These are phyloP conservation scores for Leptodactylus fallax DNA, from an alignment of 2,797 vertebrate species.

Conservation along the genomic window DNA sequence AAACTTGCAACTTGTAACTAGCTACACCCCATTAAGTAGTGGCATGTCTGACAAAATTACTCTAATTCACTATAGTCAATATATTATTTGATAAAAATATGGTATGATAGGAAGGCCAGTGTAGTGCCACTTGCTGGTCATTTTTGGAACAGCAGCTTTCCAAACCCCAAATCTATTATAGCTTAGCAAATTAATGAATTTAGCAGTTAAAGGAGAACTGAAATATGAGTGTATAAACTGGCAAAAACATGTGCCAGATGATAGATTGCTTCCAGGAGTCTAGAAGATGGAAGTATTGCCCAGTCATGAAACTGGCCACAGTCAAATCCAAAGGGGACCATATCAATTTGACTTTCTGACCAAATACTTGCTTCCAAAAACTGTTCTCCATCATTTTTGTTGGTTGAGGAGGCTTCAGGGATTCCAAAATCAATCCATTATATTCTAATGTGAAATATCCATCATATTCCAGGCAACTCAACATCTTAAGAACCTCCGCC, in stretches of 20 bases:
- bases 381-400: neutral
- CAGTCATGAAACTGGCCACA: slow-evolving; percentile 24
- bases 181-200: neutral
- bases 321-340: neutral
- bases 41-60: too few species aligned
- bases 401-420: neutral
- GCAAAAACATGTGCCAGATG: neutral
- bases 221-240: slow-evolving; percentile 18
- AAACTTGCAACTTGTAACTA: too few species aligned
- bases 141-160: too few species aligned
- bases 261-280: neutral
- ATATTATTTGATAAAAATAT: too few species aligned
- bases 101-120: too few species aligned
- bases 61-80: too few species aligned
- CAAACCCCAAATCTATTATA: neutral
- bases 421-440: slow-evolving; percentile 16
- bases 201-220: neutral
- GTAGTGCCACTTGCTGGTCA: too few species aligned
- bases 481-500: neutral
- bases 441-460: neutral
- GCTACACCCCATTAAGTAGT: too few species aligned
- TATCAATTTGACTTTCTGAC: slow-evolving; percentile 1
- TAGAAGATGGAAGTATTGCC: neutral
- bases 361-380: neutral
- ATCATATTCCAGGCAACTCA: neutral